Evolutionary conservation across 2,888 invertebrate species (phyloP), one percentile per base, ranked within the genome.

Genomic region (Lacanobia oleracea): DNA sequence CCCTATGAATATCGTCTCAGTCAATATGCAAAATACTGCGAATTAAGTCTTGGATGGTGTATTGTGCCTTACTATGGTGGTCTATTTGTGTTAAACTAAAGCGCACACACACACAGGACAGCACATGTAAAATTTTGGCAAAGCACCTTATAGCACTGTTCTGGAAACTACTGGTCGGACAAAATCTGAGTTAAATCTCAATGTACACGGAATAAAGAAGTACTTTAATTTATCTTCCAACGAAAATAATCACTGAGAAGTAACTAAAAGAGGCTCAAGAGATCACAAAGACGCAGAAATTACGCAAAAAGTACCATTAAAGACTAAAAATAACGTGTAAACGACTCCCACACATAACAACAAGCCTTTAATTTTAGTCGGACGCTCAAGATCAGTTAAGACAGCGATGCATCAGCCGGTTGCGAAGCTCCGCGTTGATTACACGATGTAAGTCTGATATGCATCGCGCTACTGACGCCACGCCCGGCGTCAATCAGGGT

Each of bases 351-450:
- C 56, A 57, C 51, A 7, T 57, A 67, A 64, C 63, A 68, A 54
- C 70, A 50, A 48, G 50, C 50, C 66, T 82, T 67, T 73, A 82
- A 83, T 76, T 72, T 73, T 60, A 70, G 60, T 67, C 72, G 33
- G 33, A 60, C 60, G 56, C 64, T 81, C 66, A 54, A 66, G 80
- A 83, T 85, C 84, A 82, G 84, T 85, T 85, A 85, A 85, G 65
- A 63, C 60, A 72, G 59, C 68, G 45, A 81, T 81, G 75, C 74
- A 81, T 84, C 84, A 84, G 74, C 67, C 67, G 71, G 64, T 72
- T 73, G 63, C 67, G 33, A 64, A 79, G 73, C 79, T 65, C 78
- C 67, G 70, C 75, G 72, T 79, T 85, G 82, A 86, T 86, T 86
- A 82, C 82, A 75, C 74, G 68, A 67, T 72, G 70, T 62, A 65